These are phyloP conservation scores for Latrodectus elegans DNA, from an alignment of 2,888 invertebrate species.

Conservation along the genomic window DNA sequence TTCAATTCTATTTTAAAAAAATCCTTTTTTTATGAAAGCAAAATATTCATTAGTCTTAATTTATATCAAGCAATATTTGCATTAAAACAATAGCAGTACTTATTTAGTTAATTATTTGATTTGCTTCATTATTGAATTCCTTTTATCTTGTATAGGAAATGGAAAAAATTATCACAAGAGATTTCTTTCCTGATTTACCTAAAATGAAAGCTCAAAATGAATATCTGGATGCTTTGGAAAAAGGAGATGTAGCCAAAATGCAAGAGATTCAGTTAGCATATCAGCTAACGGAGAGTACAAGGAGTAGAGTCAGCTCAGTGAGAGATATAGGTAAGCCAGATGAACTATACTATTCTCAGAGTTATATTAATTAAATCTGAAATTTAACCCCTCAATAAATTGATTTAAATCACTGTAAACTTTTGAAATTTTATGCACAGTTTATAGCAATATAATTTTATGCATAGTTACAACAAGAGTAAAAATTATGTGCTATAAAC, in stretches of 20 bases:
- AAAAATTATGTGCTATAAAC: no score
- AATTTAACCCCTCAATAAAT: neutral
- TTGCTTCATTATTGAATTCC: neutral
- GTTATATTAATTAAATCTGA: neutral
- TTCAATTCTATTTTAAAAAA: no score
- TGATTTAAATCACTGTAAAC: no score
- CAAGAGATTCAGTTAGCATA: constrained; percentile 83
- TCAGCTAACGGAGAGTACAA: constrained; percentile 32
- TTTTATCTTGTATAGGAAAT: constrained; percentile 80
- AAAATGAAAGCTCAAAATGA: constrained; percentile 93
- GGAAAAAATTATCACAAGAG: constrained; percentile 95
- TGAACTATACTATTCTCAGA: neutral
- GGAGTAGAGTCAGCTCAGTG: constrained; percentile 36
- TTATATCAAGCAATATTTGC: no score
- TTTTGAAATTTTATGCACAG: no score
- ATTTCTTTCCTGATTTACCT: constrained; percentile 96
- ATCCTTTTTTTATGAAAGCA: no score
- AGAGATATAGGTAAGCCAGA: constrained; percentile 22
- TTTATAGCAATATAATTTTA: no score
- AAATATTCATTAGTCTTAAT: no score
- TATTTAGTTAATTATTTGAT: neutral
- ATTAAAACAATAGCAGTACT: no score
- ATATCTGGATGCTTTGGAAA: constrained; percentile 91
- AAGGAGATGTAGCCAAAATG: constrained; percentile 89
- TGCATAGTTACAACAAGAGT: no score